These are phyloP conservation scores for Drosophila paulistorum DNA, from an alignment of 1,140 invertebrate species.

Conservation along the genomic window DNA sequence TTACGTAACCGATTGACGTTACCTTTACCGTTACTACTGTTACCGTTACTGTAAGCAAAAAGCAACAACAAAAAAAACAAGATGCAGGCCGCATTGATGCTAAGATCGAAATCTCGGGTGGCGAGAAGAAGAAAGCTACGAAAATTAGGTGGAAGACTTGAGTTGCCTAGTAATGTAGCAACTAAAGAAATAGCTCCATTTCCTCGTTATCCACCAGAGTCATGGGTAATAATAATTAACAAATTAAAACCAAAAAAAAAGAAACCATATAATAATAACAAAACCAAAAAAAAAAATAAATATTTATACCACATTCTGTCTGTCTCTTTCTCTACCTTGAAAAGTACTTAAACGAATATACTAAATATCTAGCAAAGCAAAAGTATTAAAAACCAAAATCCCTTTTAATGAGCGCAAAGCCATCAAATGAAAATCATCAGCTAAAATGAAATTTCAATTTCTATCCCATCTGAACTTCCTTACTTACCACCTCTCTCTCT, in stretches of 20 bases:
- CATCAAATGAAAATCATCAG: slow-evolving; percentile 76
- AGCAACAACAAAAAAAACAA: slow-evolving; percentile 85
- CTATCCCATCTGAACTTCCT: slow-evolving; percentile 28
- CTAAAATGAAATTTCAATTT: slow-evolving; percentile 66
- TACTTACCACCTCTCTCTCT: slow-evolving; percentile 44
- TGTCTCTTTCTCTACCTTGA: slow-evolving; percentile 40
- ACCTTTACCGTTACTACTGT: slow-evolving; percentile 37
- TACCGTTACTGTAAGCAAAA: slow-evolving; percentile 62
- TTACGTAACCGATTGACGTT: slow-evolving; percentile 40
- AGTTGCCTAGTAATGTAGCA: slow-evolving; percentile 92
- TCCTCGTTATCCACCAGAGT: slow-evolving; percentile 91
- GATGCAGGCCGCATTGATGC: slow-evolving; percentile 95
- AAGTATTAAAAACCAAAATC: slow-evolving; percentile 23
- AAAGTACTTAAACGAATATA: slow-evolving; percentile 42
- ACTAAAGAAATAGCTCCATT: slow-evolving; percentile 92
- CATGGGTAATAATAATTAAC: slow-evolving; percentile 86
- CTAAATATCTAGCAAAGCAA: slow-evolving; percentile 45
- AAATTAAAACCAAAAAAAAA: slow-evolving; percentile 57
- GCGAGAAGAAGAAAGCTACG: slow-evolving; percentile 89
- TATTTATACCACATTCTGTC: slow-evolving; percentile 65
- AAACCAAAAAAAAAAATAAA: slow-evolving; percentile 64
- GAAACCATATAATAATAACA: slow-evolving; percentile 49
- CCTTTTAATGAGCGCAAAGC: slow-evolving; percentile 67
- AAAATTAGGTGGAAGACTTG: slow-evolving; percentile 87
- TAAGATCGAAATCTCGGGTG: slow-evolving; percentile 93